Conservation (phyloP, 2,797 vertebrate genomes). For the Poliocrania exsul region DNA sequence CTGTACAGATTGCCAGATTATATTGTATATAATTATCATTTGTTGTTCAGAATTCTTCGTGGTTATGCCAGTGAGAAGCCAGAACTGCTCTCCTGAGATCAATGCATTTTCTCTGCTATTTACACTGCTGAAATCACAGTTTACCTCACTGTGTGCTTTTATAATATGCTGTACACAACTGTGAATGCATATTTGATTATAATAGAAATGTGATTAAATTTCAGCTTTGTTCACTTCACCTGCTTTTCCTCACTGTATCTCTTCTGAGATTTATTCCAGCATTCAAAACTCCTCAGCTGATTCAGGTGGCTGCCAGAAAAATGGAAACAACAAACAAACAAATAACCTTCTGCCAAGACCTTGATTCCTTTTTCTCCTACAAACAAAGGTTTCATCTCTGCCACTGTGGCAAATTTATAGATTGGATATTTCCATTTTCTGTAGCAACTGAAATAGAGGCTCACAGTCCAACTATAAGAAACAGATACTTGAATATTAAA, state of each 20-base stretch:
- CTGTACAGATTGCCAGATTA: constrained; percentile 28
- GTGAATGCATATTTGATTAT: constrained; percentile 58
- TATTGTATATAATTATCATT: constrained; percentile 46
- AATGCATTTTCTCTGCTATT: constrained; percentile 54
- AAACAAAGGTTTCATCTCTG: neutral
- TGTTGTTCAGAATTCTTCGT: constrained; percentile 36
- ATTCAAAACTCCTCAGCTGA: constrained; percentile 8
- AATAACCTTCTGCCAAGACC: constrained; percentile 33
- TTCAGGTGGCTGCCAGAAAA: constrained; percentile 46
- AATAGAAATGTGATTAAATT: constrained; percentile 67
- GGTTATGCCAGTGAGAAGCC: constrained; percentile 29
- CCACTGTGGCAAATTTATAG: neutral
- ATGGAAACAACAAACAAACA: constrained; percentile 47
- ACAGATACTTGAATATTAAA: neutral
- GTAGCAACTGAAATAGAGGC: neutral
- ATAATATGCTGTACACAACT: constrained; percentile 45
- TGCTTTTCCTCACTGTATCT: constrained; percentile 23
- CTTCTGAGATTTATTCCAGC: constrained; percentile 44
- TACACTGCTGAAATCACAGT: constrained; percentile 50
- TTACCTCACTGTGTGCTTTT: constrained; percentile 45
- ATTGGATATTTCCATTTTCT: neutral
- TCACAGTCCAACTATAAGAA: neutral
- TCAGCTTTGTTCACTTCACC: constrained; percentile 59
- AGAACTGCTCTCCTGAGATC: constrained; percentile 47
- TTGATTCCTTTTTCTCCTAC: neutral